Base-by-base conservation (phyloP, 2,113 vertebrate genomes). In the Carollia perspicillata region DNA sequence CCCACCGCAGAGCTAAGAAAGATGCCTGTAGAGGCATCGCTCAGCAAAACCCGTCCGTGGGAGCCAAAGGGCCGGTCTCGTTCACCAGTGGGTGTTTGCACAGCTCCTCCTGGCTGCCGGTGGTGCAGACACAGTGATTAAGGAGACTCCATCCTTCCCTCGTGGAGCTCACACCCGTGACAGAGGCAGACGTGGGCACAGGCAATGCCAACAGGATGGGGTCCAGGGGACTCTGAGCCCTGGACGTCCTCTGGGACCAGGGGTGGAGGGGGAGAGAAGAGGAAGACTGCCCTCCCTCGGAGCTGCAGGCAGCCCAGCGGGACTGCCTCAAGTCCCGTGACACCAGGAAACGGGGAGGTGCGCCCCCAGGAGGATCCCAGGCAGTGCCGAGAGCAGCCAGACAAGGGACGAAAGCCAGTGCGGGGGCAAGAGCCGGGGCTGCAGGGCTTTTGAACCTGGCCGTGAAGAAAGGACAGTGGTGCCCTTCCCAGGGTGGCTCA, bases 161-260 rank as follows among this genome's bases (percentile, higher is more conserved):
- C 0, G 2, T 4, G 5, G 6, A 17, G 33, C 33, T 23, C 35
- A 22, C 7, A 0, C 53, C 66, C 37, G 1, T 1, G 5, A 26
- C 55, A 66, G 53, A 44, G 2, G 1, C 47, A 33, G 11, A 12
- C 3, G 0, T 37, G 75, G 53, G 23, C 2, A 42, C 42, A 14
- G n/a, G 53, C 10, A 20, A 1, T 1, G 28, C 66, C 35, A 6
- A 6, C 53, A 5, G 13, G 42, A 1, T 7, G 72, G 16, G 49
- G 23, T 16, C 40, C 71, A 26, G 17, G 55, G 60, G 0, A 26
- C 14, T 12, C 60, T 1, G 0, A 5, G 49, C 14, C 89, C 83
- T 0, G n/a, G n/a, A 0, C 1, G 17, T 26, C 17, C 3, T 14
- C 74, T 5, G 5, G 2, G 74, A 2, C 12, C 22, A 13, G 75